Evolutionary conservation across 2,888 invertebrate species (phyloP), one percentile per base, ranked within the genome.

Genomic region (Scaptomyza tumidula): DNA sequence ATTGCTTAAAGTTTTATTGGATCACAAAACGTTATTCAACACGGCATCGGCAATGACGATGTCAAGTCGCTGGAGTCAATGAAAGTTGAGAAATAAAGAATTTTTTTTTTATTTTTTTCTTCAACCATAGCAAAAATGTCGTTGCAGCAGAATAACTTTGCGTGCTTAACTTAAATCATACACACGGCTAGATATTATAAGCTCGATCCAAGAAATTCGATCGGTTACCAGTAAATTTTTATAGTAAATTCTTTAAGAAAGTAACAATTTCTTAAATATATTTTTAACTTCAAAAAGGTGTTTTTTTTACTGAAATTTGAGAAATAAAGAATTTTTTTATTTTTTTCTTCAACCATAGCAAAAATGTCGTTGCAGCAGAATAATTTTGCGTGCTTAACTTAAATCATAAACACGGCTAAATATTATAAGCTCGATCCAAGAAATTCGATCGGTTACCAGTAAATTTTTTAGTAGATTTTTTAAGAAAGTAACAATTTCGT

Each of bases 11-110:
- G 74, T 87, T 87, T 74, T 73, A 87, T 87, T 87, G 86, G 80
- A 80, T 89, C 83, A 87, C 88, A 87, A 87, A 88, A 88, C 80
- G 78, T 83, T 88, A 89, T 88, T 89, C 84, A 86, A 77, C 89
- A 71, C 76, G 63, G 64, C 68, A 59, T 52, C 60, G 71, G 65
- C 79, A 65, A 76, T 65, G 71, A 52, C 84, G 75, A 76, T 78
- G 76, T 73, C 81, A 68, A 68, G 84, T 73, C 62, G 49, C 59
- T 45, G 68, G 65, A 85, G 78, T 74, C 66, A 63, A 66, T 64
- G 65, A 75, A 77, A 78, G 78, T 73, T 73, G 41, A 41, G 60
- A 71, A 52, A 62, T 49, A 58, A n/a, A n/a, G n/a, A n/a, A n/a
- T n/a, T n/a, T n/a, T 24, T 24, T 14, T 14, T 14, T 14, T 39